A percentile compares a stretch with the other conserved stretches of the same genome.
These are phyloP conservation scores for Thecophora atra DNA, from an alignment of 2,888 invertebrate genomes.

Conservation along the genomic window DNA sequence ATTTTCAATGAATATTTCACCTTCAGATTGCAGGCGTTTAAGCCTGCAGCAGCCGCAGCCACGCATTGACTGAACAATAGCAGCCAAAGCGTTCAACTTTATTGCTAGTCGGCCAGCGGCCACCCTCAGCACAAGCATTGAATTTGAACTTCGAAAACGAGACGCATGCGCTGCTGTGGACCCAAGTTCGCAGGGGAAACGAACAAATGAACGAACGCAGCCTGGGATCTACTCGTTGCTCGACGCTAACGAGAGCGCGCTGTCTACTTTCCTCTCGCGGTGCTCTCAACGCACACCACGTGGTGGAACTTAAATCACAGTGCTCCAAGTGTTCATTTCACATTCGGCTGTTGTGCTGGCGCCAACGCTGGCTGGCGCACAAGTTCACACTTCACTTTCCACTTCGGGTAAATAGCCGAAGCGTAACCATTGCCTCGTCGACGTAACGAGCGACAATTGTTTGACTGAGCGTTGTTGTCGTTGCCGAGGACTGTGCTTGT, in stretches of 20 bases:
- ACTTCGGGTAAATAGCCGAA: constrained; percentile 45
- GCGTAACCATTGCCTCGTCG: constrained; percentile 38
- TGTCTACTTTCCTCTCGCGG: neutral
- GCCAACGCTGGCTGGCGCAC: constrained; percentile 43
- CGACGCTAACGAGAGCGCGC: neutral
- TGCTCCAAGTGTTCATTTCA: constrained; percentile 6
- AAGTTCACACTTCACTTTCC: constrained; percentile 37
- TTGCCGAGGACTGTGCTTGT: constrained; percentile 33
- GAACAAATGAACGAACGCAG: neutral
- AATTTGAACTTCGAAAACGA: constrained; percentile 30
- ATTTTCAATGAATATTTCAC: too few species aligned
- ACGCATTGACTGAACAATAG: constrained; percentile 18
- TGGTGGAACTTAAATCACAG: constrained; percentile 52
- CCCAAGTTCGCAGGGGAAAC: neutral
- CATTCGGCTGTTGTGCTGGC: constrained; percentile 37
- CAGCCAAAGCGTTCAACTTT: constrained; percentile 9
- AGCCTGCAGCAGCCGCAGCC: constrained; percentile 2
- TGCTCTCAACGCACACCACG: constrained; percentile 47
- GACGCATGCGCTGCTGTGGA: constrained; percentile 24
- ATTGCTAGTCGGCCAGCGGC: neutral
- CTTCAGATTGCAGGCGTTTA: too few species aligned
- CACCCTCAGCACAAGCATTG: constrained; percentile 7
- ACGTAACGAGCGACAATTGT: constrained; percentile 38
- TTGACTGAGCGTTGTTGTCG: constrained; percentile 35
- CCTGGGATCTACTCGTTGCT: neutral